Conservation (phyloP, 2,113 vertebrate species). For the crab-eating macaque (Macaca fascicularis) region T2T-MFA8v1.1 NC_088378.1:116139001-116139500, state of each 20-base stretch:
- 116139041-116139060: not conserved
- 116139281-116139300: not conserved
- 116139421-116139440: not conserved
- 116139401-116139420: not conserved
- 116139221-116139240: not conserved
- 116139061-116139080: not conserved
- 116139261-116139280: not conserved
- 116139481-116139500: slow-evolving; percentile 6
- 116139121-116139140: not conserved
- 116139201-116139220: not conserved
- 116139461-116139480: not conserved
- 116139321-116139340: not conserved
- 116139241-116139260: not conserved
- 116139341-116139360: not conserved
- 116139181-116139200: not conserved
- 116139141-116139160: not conserved
- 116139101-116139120: not conserved
- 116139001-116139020: not conserved
- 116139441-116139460: not conserved
- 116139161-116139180: not conserved
- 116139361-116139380: not conserved
- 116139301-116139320: not conserved
- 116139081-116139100: not conserved
- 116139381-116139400: not conserved
- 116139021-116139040: not conserved